Evolutionary conservation across 92 coral and sea anemone genomes (phyloP).

Genomic region (Isaurus tuberculatus): DNA sequence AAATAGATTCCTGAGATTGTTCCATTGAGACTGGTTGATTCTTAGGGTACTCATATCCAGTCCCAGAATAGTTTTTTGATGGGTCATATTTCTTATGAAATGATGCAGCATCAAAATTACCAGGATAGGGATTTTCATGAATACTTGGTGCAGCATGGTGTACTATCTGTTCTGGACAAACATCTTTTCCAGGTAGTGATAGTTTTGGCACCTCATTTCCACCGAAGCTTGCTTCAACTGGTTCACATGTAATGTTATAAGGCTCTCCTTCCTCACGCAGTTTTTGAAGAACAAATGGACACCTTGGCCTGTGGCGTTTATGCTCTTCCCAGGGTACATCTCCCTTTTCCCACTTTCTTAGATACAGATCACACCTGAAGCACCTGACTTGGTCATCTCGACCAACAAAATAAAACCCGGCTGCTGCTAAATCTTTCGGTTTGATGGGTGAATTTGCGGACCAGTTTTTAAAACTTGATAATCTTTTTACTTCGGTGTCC

Average conservation of each 20-base stretch:
- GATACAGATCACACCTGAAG: conserved; percentile 77
- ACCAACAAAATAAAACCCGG: conserved; percentile 85
- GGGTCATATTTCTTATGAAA: background rate
- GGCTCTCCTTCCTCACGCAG: conserved; percentile 48
- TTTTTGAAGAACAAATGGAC: conserved; percentile 66
- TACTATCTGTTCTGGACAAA: conserved; percentile 1
- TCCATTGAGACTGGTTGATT: background rate
- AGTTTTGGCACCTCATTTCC: background rate
- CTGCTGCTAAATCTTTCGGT: conserved; percentile 76
- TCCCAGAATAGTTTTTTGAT: background rate
- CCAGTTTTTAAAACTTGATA: conserved; percentile 78
- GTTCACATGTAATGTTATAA: conserved; percentile 47
- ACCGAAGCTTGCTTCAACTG: conserved; percentile 51
- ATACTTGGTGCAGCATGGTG: background rate
- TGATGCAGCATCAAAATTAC: background rate
- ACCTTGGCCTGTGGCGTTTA: conserved; percentile 45
- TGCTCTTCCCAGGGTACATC: conserved; percentile 88
- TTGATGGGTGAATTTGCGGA: conserved; percentile 68
- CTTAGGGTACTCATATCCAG: background rate
- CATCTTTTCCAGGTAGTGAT: background rate
- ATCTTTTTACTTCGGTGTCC: conserved; percentile 77
- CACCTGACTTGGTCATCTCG: conserved; percentile 82
- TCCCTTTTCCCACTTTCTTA: conserved; percentile 74
- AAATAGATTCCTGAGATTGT: conserved; percentile 1
- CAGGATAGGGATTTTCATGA: background rate